Conservation (phyloP, 2,888 invertebrate genomes). For the Pandemis heparana region DNA sequence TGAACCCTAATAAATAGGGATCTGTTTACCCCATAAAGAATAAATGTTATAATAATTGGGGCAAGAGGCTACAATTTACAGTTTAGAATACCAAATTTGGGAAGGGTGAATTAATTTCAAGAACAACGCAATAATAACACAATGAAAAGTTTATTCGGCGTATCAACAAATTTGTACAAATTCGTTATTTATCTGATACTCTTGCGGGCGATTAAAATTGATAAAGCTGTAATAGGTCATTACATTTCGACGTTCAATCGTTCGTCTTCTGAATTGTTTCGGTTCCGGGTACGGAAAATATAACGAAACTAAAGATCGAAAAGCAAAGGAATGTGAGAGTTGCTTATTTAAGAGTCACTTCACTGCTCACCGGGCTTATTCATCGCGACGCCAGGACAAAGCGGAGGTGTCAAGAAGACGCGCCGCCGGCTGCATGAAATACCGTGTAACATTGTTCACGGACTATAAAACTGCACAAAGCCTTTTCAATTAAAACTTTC, state of each 20-base stretch:
- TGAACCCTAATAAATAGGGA: slow-evolving; percentile 84
- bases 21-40: slow-evolving; percentile 84
- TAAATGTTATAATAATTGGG: slow-evolving; percentile 84
- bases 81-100: slow-evolving; percentile 75
- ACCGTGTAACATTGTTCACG: slow-evolving; percentile 75
- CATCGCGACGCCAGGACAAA: slow-evolving; percentile 47
- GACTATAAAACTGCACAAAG: slow-evolving; percentile 82
- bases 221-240: background rate
- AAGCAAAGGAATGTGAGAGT: slow-evolving; percentile 11
- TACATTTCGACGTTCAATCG: background rate
- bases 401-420: slow-evolving; percentile 63
- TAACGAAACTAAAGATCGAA: slow-evolving; percentile 1
- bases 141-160: slow-evolving; percentile 61
- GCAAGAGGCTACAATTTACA: slow-evolving; percentile 78
- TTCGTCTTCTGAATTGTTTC: background rate
- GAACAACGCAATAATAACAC: slow-evolving; percentile 66
- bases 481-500: slow-evolving; percentile 85
- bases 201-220: background rate
- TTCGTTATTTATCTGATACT: slow-evolving; percentile 53
- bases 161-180: slow-evolving; percentile 51
- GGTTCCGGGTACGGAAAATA: background rate
- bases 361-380: slow-evolving; percentile 24
- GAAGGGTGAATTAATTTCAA: slow-evolving; percentile 80
- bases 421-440: slow-evolving; percentile 61
- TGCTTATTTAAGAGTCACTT: slow-evolving; percentile 15